These are phyloP conservation scores for Excalfactoria chinensis DNA, from an alignment of 2,113 vertebrate species.

Conservation along the genomic window DNA sequence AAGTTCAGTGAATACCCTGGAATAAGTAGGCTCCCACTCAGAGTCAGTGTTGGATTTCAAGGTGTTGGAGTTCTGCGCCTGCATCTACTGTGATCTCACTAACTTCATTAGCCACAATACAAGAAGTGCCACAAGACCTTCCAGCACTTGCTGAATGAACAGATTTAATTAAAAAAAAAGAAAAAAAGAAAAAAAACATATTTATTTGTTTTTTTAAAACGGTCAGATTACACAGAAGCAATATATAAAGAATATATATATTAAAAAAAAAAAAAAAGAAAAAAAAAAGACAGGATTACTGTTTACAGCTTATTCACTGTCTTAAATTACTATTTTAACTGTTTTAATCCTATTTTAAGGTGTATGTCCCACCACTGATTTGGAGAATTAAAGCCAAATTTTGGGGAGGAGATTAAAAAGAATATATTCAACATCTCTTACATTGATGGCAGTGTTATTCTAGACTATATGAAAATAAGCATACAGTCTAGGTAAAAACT, in stretches of 20 bases:
- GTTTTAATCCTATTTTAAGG: background rate
- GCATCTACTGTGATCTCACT: background rate
- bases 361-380: background rate
- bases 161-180: background rate
- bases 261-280: background rate
- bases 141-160: slow-evolving; percentile 35
- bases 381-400: background rate
- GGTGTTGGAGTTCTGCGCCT: background rate
- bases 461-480: background rate
- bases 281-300: background rate
- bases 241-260: slow-evolving; percentile 56
- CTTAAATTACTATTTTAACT: background rate
- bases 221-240: background rate
- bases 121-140: background rate
- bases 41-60: background rate
- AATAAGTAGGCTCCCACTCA: background rate
- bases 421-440: background rate
- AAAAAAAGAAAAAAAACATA: background rate
- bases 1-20: background rate
- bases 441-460: background rate
- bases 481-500: background rate
- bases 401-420: background rate
- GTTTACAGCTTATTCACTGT: background rate
- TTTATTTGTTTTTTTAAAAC: no score
- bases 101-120: background rate